Percentiles rank a stretch among this genome's conserved stretches.
These are phyloP conservation scores for Campoletis sonorensis DNA, from an alignment of 1,140 invertebrate genomes.

Conservation along the genomic window DNA sequence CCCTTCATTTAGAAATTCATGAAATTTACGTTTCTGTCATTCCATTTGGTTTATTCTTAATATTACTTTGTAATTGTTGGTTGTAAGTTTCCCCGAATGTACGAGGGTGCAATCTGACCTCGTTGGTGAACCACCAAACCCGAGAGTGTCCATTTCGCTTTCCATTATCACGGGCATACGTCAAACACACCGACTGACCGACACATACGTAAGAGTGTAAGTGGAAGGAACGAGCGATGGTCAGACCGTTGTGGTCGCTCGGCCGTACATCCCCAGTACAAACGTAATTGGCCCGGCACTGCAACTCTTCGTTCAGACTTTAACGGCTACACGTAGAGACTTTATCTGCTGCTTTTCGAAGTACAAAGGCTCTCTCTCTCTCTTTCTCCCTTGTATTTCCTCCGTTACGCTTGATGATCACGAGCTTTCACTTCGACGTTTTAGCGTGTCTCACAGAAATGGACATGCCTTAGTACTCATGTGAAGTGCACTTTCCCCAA, in stretches of 20 bases:
- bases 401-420: slow-evolving; percentile 4
- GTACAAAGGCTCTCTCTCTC: slow-evolving; percentile 3
- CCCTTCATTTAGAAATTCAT: no score
- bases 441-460: background rate
- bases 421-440: slow-evolving; percentile 16
- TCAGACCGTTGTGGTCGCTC: slow-evolving; percentile 9
- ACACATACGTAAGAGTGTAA: slow-evolving; percentile 8
- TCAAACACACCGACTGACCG: background rate
- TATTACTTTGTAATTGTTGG: background rate
- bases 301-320: slow-evolving; percentile 5
- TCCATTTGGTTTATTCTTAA: background rate
- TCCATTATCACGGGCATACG: background rate
- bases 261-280: background rate
- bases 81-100: background rate
- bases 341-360: background rate
- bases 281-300: slow-evolving; percentile 6
- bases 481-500: background rate
- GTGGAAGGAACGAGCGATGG: slow-evolving; percentile 15
- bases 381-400: no score
- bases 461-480: background rate
- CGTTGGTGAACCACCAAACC: slow-evolving; percentile 7
- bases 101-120: background rate
- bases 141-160: slow-evolving; percentile 5
- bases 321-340: background rate
- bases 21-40: no score